Percentiles rank a stretch among this genome's conserved stretches.
These are phyloP conservation scores for Vulpes ferrilata DNA, from an alignment of 2,113 vertebrate species.

Conservation along the genomic window DNA sequence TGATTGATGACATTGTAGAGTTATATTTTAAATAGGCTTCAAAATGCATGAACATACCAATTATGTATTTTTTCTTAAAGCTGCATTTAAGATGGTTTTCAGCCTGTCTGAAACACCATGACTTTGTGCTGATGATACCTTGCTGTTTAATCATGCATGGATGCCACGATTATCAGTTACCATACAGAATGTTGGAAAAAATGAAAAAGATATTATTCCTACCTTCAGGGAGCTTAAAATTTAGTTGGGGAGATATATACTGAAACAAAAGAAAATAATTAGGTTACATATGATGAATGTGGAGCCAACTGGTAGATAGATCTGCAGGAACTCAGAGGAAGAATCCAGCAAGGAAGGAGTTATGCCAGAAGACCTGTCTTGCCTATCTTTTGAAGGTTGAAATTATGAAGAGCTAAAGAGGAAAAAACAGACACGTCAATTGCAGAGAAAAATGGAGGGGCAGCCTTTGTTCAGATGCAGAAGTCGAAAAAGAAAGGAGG, in stretches of 20 bases:
- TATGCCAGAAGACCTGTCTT: not conserved
- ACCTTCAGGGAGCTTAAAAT: slow-evolving; percentile 21
- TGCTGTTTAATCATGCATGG: not conserved
- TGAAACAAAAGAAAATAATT: not conserved
- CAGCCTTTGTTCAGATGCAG: not conserved
- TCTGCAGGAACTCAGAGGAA: not conserved
- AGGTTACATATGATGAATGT: not conserved
- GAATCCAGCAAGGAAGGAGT: too few relatives aligned
- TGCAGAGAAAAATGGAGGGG: not conserved
- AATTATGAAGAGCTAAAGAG: too few relatives aligned
- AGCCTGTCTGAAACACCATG: not conserved
- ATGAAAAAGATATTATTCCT: not conserved
- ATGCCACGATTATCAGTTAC: not conserved
- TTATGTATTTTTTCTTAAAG: not conserved
- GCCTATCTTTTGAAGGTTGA: not conserved
- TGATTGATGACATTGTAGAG: not conserved
- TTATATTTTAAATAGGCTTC: not conserved
- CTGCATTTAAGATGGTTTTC: not conserved
- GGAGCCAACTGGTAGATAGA: not conserved
- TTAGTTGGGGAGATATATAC: not conserved
- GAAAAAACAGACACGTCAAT: not conserved
- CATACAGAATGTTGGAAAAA: not conserved
- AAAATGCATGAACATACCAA: not conserved
- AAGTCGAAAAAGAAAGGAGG: rapidly evolving
- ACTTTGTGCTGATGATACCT: not conserved